These are phyloP conservation scores for Calephelis nemesis DNA, from an alignment of 1,140 invertebrate genomes.

Conservation along the genomic window DNA sequence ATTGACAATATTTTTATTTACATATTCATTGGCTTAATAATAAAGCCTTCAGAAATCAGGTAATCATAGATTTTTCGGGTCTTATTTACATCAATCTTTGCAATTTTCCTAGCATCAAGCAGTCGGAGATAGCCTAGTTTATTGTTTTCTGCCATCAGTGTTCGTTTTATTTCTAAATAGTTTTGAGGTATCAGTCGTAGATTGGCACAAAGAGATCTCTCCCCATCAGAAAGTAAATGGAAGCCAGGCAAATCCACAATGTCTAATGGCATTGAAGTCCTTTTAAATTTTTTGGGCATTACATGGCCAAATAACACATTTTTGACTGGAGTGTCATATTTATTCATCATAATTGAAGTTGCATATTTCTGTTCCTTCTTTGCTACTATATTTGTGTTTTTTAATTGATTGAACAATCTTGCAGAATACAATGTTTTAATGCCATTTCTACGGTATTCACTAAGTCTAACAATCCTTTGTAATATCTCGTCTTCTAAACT, in stretches of 20 bases:
- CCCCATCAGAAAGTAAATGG: slow-evolving; percentile 85
- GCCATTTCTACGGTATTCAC: slow-evolving; percentile 86
- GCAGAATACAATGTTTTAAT: slow-evolving; percentile 84
- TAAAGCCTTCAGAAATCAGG: background rate
- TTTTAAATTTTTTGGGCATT: slow-evolving; percentile 42
- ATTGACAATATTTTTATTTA: background rate
- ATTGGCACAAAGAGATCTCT: slow-evolving; percentile 88
- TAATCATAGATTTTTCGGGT: slow-evolving; percentile 82
- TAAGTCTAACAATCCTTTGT: slow-evolving; percentile 82
- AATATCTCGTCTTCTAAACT: slow-evolving; percentile 85
- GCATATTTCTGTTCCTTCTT: slow-evolving; percentile 77
- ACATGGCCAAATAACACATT: slow-evolving; percentile 37
- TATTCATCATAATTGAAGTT: slow-evolving; percentile 61
- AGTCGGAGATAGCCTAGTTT: slow-evolving; percentile 86
- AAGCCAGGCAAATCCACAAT: slow-evolving; percentile 89
- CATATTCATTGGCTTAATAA: background rate
- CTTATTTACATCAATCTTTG: slow-evolving; percentile 97
- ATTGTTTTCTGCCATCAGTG: slow-evolving; percentile 87
- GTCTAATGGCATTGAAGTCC: slow-evolving; percentile 82
- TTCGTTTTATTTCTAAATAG: slow-evolving; percentile 88
- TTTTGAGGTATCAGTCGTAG: slow-evolving; percentile 86
- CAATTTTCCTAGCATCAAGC: slow-evolving; percentile 87
- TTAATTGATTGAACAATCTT: slow-evolving; percentile 83
- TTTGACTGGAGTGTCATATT: slow-evolving; percentile 54
- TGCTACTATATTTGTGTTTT: slow-evolving; percentile 81